phyloP scores from a whole-genome alignment of 2,888 invertebrate species.

The Hirudinaria manillensis region DNA sequence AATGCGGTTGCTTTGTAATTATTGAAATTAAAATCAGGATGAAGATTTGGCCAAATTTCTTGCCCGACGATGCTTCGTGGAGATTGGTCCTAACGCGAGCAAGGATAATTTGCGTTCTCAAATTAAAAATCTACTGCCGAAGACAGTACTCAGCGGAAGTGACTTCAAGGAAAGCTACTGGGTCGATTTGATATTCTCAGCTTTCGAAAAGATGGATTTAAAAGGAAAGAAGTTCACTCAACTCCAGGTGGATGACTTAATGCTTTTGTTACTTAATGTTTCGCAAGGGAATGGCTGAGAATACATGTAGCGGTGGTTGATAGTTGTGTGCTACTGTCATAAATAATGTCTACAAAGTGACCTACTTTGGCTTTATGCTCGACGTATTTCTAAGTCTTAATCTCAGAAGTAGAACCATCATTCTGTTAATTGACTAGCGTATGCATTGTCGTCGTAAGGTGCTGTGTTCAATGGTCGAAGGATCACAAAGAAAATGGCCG shows the following conservation, averaged over 20 bases:
- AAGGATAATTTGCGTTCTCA: not conserved
- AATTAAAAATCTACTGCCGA: slow-evolving; percentile 5
- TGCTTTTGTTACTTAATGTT: no score
- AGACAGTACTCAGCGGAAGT: not conserved
- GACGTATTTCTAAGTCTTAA: no score
- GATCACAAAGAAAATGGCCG: slow-evolving; percentile 39
- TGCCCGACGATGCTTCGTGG: slow-evolving; percentile 38
- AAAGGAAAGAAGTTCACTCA: not conserved
- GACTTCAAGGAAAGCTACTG: slow-evolving; percentile 2
- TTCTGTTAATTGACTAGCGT: no score
- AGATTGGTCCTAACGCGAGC: slow-evolving; percentile 28
- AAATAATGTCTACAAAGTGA: no score
- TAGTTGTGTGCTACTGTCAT: no score
- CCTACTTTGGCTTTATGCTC: no score
- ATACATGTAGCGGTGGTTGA: no score
- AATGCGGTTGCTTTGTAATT: not conserved
- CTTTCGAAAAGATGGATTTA: slow-evolving; percentile 21
- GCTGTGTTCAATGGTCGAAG: slow-evolving; percentile 32
- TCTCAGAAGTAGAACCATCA: no score
- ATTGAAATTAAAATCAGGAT: slow-evolving; percentile 27
- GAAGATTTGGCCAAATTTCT: slow-evolving; percentile 37
- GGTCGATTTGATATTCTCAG: not conserved
- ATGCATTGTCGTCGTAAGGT: slow-evolving; percentile 5
- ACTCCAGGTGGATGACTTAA: not conserved
- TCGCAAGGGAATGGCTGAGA: no score